Evolutionary conservation across 2,888 invertebrate genomes (phyloP).

Genomic region (Dysmachus trigonus): DNA sequence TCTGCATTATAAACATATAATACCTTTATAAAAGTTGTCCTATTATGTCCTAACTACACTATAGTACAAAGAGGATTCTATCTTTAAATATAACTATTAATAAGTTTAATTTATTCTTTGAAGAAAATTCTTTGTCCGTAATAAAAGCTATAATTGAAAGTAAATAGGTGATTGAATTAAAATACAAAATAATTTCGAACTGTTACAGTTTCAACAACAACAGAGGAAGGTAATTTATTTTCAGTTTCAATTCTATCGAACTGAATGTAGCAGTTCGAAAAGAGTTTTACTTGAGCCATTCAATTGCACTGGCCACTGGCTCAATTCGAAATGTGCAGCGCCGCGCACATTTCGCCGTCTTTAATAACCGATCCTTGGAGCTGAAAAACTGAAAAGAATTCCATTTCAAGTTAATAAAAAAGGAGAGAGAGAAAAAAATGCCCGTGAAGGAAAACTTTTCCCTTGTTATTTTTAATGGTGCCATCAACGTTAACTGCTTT

Average conservation of each 20-base stretch:
- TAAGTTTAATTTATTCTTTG: no score
- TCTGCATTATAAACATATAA: no score
- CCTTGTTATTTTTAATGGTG: slow-evolving; percentile 42
- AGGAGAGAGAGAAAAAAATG: background rate
- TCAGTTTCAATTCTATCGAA: background rate
- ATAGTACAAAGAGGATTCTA: no score
- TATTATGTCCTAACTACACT: no score
- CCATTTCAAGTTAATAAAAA: slow-evolving; percentile 1
- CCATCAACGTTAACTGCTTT: slow-evolving; percentile 38
- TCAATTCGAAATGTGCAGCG: background rate
- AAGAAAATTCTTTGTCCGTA: no score
- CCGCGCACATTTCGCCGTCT: background rate
- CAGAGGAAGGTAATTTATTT: background rate
- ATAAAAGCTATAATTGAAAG: no score
- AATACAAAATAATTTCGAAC: background rate
- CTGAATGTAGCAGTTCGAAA: background rate
- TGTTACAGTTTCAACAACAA: background rate
- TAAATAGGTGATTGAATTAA: no score
- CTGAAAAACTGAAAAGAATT: slow-evolving; percentile 15
- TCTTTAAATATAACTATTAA: no score
- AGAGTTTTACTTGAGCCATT: background rate
- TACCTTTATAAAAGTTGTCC: no score
- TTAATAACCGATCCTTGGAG: slow-evolving; percentile 2
- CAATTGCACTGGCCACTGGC: background rate
- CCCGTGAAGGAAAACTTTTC: slow-evolving; percentile 33